A percentile compares a stretch with the other conserved stretches of the same genome.
These are phyloP conservation scores for Calyptommatus sinebrachiatus DNA, from an alignment of 2,113 vertebrate species.

Conservation along the genomic window DNA sequence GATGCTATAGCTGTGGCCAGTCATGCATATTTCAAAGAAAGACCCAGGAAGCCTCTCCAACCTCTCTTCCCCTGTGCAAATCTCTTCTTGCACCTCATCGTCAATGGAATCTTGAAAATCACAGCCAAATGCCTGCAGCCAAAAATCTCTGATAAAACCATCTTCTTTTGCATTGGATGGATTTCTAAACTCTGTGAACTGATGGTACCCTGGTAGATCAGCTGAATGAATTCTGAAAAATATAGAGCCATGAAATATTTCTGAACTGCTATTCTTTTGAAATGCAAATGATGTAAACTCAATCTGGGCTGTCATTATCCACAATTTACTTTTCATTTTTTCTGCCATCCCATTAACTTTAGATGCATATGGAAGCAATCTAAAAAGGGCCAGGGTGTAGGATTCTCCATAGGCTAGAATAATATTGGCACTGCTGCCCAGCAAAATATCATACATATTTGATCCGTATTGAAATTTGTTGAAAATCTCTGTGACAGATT, in stretches of 20 bases:
- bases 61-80: background rate
- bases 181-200: background rate
- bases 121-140: background rate
- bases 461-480: background rate
- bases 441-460: background rate
- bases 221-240: background rate
- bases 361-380: background rate
- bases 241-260: background rate
- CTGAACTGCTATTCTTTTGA: background rate
- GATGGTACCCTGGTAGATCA: background rate
- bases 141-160: background rate
- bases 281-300: background rate
- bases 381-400: background rate
- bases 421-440: background rate
- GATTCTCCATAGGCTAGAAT: background rate
- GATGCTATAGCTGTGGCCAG: background rate
- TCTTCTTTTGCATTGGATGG: background rate
- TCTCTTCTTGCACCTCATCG: background rate
- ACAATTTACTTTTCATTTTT: background rate
- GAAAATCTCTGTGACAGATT: background rate
- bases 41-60: background rate
- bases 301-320: background rate
- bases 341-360: no score
- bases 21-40: conserved; percentile 1
- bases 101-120: background rate